phyloP scores from a whole-genome alignment of 2,888 invertebrate species.

The Agrochola circellaris region DNA sequence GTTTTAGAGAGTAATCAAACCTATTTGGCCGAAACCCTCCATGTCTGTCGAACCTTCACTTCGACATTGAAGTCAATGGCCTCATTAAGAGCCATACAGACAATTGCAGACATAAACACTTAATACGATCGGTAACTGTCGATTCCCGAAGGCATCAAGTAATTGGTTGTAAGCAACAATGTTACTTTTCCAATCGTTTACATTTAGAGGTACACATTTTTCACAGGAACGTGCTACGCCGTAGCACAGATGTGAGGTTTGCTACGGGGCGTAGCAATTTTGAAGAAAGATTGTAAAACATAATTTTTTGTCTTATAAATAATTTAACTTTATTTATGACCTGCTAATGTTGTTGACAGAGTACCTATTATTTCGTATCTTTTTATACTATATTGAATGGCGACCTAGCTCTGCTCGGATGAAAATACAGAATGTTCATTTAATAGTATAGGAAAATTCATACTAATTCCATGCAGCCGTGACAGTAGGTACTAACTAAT shows the following conservation, averaged over 20 bases:
- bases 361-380: neutral
- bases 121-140: slow-evolving; percentile 30
- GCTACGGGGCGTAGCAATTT: slow-evolving; percentile 55
- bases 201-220: slow-evolving; percentile 18
- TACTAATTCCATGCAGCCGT: no score
- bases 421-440: no score
- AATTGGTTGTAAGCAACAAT: slow-evolving; percentile 32
- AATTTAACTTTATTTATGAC: neutral
- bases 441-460: no score
- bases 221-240: slow-evolving; percentile 13
- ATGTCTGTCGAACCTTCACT: slow-evolving; percentile 10
- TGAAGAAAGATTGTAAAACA: neutral
- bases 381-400: neutral
- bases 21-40: slow-evolving; percentile 25
- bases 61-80: slow-evolving; percentile 50
- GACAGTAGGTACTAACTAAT: no score
- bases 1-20: slow-evolving; percentile 49
- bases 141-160: slow-evolving; percentile 17
- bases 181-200: slow-evolving; percentile 3
- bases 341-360: neutral
- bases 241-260: slow-evolving; percentile 10
- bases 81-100: slow-evolving; percentile 47
- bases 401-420: no score
- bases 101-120: slow-evolving; percentile 43
- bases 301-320: neutral